These are phyloP conservation scores for Ptyas mucosa DNA, from an alignment of 2,113 vertebrate genomes.

Conservation along the genomic window DNA sequence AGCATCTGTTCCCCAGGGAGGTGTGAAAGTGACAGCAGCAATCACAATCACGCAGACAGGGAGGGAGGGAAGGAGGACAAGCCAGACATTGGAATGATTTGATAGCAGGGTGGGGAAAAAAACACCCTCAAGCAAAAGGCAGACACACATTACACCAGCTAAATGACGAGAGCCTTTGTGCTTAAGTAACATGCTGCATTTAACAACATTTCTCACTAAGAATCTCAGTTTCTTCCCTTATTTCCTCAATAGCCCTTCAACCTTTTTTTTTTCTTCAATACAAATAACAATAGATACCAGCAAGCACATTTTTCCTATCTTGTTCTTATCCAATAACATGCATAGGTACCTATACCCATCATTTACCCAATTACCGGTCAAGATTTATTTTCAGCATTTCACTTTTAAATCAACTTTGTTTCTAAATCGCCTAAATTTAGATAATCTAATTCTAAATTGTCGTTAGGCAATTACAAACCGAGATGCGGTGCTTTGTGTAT, in stretches of 20 bases:
- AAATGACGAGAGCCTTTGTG: neutral
- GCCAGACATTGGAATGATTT: neutral
- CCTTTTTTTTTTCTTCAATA: neutral
- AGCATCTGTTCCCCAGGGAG: conserved; percentile 3
- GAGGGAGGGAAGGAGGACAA: neutral
- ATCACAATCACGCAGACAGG: neutral
- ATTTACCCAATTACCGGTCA: fast-evolving
- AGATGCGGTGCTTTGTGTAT: neutral
- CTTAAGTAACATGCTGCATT: fast-evolving
- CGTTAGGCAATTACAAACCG: fast-evolving
- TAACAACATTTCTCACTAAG: neutral
- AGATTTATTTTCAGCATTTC: neutral
- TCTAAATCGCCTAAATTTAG: neutral
- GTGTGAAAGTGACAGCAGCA: neutral
- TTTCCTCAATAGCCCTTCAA: neutral
- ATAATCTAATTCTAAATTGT: conserved; percentile 5
- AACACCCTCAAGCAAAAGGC: fast-evolving
- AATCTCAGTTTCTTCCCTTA: neutral
- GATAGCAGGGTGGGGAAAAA: neutral
- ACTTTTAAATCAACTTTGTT: neutral
- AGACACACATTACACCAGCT: neutral
- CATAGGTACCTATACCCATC: neutral
- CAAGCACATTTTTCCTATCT: neutral
- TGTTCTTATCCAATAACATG: neutral
- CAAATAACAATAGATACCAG: neutral